phyloP scores from a whole-genome alignment of 2,888 invertebrate species.

The Drosophila neonasuta region DNA sequence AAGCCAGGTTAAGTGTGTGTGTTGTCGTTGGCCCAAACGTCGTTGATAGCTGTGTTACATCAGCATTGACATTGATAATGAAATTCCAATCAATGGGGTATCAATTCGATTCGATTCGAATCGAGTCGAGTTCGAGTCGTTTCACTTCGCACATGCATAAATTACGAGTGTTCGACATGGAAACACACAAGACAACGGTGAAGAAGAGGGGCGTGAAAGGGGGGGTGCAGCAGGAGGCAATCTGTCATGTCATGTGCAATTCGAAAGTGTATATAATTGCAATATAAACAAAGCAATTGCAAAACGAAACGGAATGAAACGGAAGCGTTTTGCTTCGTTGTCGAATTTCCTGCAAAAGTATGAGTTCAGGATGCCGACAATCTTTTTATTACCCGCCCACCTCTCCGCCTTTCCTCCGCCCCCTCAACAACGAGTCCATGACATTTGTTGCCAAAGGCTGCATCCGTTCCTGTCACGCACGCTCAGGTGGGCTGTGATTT shows the following conservation, averaged over 20 bases:
- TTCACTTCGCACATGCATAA: constrained; percentile 54
- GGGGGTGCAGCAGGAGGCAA: constrained; percentile 29
- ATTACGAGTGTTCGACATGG: constrained; percentile 42
- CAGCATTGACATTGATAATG: constrained; percentile 74
- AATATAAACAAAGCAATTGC: constrained; percentile 35
- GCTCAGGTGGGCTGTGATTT: constrained; percentile 56
- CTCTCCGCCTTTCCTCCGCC: background rate
- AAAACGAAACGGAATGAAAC: constrained; percentile 29
- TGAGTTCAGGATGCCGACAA: constrained; percentile 36
- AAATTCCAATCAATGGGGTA: constrained; percentile 57
- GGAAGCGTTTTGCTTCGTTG: constrained; percentile 5
- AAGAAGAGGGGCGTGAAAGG: background rate
- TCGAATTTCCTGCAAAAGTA: constrained; percentile 19
- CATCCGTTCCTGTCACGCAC: constrained; percentile 56
- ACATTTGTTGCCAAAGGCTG: constrained; percentile 49
- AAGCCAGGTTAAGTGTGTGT: constrained; percentile 41
- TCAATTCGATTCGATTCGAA: constrained; percentile 47
- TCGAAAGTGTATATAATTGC: constrained; percentile 50
- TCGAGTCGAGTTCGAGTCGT: background rate
- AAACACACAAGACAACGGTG: background rate
- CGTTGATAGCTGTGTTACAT: constrained; percentile 19
- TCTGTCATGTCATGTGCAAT: constrained; percentile 66
- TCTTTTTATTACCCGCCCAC: constrained; percentile 29
- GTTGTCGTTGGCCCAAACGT: constrained; percentile 19
- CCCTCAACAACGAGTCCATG: constrained; percentile 19